Evolutionary conservation across 2,113 vertebrate species (phyloP).

Genomic region (Chaetodon trifascialis): DNA sequence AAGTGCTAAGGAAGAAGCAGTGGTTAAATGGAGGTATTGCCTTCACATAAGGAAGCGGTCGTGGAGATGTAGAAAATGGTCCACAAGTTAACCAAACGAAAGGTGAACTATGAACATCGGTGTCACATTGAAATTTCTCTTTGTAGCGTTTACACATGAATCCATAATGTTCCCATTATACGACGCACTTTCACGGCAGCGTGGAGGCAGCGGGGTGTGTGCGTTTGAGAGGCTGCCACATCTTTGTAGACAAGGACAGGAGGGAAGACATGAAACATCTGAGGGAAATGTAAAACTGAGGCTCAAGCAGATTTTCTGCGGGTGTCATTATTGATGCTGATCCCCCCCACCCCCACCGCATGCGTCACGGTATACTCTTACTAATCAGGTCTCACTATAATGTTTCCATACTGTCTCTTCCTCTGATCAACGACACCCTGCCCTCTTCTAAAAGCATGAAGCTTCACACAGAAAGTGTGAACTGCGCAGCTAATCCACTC

Average conservation of each 20-base stretch:
- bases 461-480: conserved; percentile 56
- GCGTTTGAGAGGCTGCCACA: conserved; percentile 25
- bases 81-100: conserved; percentile 11
- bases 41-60: neutral
- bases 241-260: conserved; percentile 52
- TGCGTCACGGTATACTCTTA: conserved; percentile 45
- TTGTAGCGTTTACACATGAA: conserved; percentile 25
- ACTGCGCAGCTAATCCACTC: conserved; percentile 68
- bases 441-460: conserved; percentile 59
- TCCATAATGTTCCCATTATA: conserved; percentile 3
- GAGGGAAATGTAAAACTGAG: conserved; percentile 41
- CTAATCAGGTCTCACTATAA: conserved; percentile 72
- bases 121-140: neutral
- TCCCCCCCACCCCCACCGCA: conserved; percentile 14
- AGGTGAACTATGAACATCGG: conserved; percentile 21
- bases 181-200: conserved; percentile 6
- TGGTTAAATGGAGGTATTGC: conserved; percentile 33
- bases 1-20: conserved; percentile 21
- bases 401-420: conserved; percentile 62
- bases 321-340: conserved; percentile 70
- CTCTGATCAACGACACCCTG: conserved; percentile 69
- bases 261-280: conserved; percentile 44
- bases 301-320: conserved; percentile 53
- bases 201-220: neutral
- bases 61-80: neutral